Conservation (phyloP, 2,113 vertebrate species). For the Dryoscopus gambensis region DNA sequence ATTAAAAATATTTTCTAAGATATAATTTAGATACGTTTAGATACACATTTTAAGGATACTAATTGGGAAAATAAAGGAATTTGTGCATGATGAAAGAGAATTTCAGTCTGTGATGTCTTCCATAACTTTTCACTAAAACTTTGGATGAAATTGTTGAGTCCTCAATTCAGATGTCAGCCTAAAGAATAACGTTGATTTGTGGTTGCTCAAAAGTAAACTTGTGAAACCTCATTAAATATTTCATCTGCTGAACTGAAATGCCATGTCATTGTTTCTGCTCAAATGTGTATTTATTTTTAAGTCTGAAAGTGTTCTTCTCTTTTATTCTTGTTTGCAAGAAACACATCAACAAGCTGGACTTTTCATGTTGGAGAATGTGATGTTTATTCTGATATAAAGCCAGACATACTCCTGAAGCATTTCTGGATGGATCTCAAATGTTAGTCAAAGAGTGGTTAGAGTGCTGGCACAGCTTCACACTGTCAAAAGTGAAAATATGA, state of each 20-base stretch:
- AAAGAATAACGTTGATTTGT: not conserved
- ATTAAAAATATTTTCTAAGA: not conserved
- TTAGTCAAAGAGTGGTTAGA: not conserved
- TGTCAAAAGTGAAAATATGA: not conserved
- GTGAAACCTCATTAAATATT: not conserved
- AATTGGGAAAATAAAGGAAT: not conserved
- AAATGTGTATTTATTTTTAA: not conserved
- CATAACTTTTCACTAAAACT: not conserved
- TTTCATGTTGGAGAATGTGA: not conserved
- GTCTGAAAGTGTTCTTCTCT: not conserved
- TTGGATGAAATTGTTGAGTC: not conserved
- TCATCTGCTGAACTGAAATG: not conserved
- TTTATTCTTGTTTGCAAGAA: not conserved
- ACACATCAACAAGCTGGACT: not conserved
- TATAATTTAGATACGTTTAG: not conserved
- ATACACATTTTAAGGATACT: not conserved
- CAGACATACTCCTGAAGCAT: not conserved
- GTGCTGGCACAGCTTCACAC: not conserved
- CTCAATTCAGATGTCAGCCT: not conserved
- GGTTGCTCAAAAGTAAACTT: not conserved
- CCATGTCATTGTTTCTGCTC: not conserved
- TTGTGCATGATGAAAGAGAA: not conserved
- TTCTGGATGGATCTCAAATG: not conserved
- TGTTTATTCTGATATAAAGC: not conserved
- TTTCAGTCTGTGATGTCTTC: not conserved